A percentile compares a stretch with the other conserved stretches of the same genome.
phyloP scores from a whole-genome alignment of 2,113 vertebrate species.

The Oryzias celebensis region DNA sequence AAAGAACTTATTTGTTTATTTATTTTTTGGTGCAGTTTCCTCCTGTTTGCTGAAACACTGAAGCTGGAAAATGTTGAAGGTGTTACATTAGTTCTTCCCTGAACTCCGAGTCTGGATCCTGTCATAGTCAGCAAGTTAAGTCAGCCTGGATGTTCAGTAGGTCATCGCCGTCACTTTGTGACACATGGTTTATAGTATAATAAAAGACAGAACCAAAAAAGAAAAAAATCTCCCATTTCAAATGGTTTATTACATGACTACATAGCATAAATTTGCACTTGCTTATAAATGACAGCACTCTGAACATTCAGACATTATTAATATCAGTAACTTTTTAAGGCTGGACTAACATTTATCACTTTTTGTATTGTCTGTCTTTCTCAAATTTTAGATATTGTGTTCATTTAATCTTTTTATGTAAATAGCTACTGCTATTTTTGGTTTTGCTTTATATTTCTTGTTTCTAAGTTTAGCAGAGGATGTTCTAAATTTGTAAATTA shows the following conservation, averaged over 20 bases:
- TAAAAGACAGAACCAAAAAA: constrained; percentile 11
- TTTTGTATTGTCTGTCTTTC: not conserved
- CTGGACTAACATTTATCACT: not conserved
- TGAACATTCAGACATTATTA: not conserved
- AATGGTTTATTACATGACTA: not conserved
- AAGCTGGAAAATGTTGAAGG: not conserved
- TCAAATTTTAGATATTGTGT: not conserved
- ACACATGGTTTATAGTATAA: constrained; percentile 6
- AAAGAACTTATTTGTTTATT: no score
- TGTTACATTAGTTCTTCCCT: not conserved
- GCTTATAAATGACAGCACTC: not conserved
- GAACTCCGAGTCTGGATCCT: constrained; percentile 31
- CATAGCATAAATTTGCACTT: not conserved
- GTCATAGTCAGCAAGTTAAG: constrained; percentile 17
- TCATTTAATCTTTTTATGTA: no score
- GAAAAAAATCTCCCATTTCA: constrained; percentile 2
- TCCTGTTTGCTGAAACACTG: not conserved
- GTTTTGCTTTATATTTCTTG: no score
- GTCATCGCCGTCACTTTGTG: constrained; percentile 13
- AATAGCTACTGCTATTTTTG: no score
- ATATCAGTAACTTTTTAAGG: not conserved
- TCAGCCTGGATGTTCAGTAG: constrained; percentile 11
- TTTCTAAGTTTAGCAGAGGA: no score
- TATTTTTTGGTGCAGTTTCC: not conserved
- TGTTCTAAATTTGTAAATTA: no score